phyloP scores from a whole-genome alignment of 2,797 vertebrate species.

The Esox masquinongy region DNA sequence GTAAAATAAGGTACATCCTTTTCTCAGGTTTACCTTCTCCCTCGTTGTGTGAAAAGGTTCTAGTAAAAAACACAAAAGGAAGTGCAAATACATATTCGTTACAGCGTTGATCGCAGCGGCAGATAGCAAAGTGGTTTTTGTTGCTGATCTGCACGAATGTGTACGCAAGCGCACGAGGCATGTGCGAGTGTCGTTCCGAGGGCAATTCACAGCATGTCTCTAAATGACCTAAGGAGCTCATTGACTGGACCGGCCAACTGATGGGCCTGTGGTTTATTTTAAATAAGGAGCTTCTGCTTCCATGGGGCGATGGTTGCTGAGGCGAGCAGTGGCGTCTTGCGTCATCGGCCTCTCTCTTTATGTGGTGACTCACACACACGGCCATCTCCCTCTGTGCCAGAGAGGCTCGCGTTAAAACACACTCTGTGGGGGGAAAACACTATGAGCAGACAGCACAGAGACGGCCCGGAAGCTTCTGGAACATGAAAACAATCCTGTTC shows the following conservation, averaged over 20 bases:
- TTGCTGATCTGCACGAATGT: not conserved
- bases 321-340: conserved; percentile 24
- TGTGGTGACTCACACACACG: conserved; percentile 34
- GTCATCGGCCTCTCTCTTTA: conserved; percentile 31
- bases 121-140: too few species aligned
- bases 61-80: too few species aligned
- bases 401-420: conserved; percentile 25
- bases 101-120: too few species aligned
- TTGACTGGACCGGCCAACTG: not conserved
- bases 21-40: too few species aligned
- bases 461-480: not conserved
- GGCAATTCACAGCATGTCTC: not conserved
- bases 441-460: not conserved
- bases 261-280: not conserved
- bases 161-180: not conserved
- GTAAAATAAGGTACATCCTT: too few species aligned
- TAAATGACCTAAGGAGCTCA: not conserved
- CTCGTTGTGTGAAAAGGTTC: too few species aligned
- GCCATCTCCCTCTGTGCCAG: conserved; percentile 6
- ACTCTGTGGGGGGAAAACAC: conserved; percentile 4
- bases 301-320: conserved; percentile 10
- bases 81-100: too few species aligned
- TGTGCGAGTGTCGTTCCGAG: not conserved
- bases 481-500: not conserved
- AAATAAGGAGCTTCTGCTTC: not conserved